Evolutionary conservation across 2,113 vertebrate species (phyloP), one percentile per base, ranked within the genome.

Genomic region (Enhydra lutris): DNA sequence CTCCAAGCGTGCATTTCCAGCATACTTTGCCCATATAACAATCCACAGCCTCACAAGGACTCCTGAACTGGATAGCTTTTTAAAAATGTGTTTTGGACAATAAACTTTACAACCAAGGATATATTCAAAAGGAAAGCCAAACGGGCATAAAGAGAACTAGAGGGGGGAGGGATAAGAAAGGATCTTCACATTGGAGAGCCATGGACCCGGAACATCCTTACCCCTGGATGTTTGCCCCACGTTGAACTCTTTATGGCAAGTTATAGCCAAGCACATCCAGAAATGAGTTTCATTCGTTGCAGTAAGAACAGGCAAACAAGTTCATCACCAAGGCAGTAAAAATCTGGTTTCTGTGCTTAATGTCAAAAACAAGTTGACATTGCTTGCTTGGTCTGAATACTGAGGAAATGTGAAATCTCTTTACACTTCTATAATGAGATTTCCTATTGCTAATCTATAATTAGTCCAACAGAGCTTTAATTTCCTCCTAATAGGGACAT

Each of bases 401-500:
- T 50, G 63, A 96, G 94, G 97, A 95, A 95, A 95, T 74, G 71
- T 47, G 89, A 94, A 83, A 34, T 42, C 93, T 76, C n/a, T 73
- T 89, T 89, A n/a, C 14, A 69, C 59, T 90, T 89, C 65, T 20
- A 13, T 95, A 97, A 98, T 94, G 61, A 89, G 89, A 97, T 96
- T 97, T 95, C 63, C 89, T 87, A 11, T 36, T 39, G 55, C 74
- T 92, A 23, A 86, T 96, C 87, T 94, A 18, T 86, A 89, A 71
- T 87, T 84, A n/a, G 59, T 47, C 63, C 96, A 61, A 45, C 78
- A 93, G 85, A 86, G 74, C 92, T 94, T 91, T 34, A 63, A 91
- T 98, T 98, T 98, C 95, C 94, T 97, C 74, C 79, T 97, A 67
- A 96, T 79, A 86, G 74, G 87, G 87, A 95, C 36, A 93, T 95